Percentiles rank a stretch among this genome's conserved stretches.
phyloP scores from a whole-genome alignment of 2,888 invertebrate species.

The Hydroisotoma schaefferi region DNA sequence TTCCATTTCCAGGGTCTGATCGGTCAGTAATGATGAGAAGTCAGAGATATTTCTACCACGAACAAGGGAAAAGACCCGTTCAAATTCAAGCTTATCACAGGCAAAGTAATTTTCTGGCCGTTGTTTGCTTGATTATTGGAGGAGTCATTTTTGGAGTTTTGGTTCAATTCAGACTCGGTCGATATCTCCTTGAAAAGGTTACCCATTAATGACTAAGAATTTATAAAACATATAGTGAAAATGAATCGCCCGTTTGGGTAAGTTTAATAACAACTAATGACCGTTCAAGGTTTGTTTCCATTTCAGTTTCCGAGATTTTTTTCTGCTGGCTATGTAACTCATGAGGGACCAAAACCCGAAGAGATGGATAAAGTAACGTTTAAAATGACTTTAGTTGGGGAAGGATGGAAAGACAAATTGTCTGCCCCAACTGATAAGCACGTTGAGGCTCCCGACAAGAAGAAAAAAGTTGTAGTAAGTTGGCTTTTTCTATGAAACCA shows the following conservation, averaged over 20 bases:
- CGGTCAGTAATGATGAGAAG: constrained; percentile 75
- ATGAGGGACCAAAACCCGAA: constrained; percentile 60
- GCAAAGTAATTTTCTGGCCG: constrained; percentile 56
- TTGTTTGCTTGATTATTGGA: constrained; percentile 58
- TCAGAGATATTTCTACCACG: constrained; percentile 69
- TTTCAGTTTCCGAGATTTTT: constrained; percentile 66
- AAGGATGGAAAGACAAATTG: constrained; percentile 70
- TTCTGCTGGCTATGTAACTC: constrained; percentile 63
- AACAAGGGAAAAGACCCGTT: constrained; percentile 67
- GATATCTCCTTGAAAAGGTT: constrained; percentile 64
- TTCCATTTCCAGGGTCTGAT: constrained; percentile 66
- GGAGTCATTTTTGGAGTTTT: constrained; percentile 63
- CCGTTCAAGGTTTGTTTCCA: no score
- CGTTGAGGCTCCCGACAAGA: constrained; percentile 62
- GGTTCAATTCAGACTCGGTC: constrained; percentile 62
- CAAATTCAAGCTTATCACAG: constrained; percentile 74
- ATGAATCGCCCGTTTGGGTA: no score
- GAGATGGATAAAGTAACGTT: constrained; percentile 63
- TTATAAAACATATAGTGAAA: neutral
- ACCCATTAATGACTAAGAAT: constrained; percentile 29
- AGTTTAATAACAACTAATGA: no score
- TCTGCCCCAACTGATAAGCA: constrained; percentile 60
- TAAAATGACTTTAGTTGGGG: constrained; percentile 52
- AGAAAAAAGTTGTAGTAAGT: constrained; percentile 62
- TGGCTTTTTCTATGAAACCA: no score